phyloP scores from a whole-genome alignment of 2,797 vertebrate species.

The Garrulus glandarius region DNA sequence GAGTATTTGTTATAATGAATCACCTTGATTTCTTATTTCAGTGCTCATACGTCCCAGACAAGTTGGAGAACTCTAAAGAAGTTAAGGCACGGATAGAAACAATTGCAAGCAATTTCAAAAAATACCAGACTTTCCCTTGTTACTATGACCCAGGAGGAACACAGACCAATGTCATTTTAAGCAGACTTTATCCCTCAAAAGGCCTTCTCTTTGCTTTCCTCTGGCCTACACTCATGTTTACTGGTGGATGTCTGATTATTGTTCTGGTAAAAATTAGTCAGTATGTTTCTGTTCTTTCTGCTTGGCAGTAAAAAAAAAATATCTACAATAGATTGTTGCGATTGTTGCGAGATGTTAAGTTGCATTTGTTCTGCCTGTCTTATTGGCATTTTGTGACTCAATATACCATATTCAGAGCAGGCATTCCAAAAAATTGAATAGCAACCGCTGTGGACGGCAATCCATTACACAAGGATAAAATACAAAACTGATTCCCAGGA shows the following conservation, averaged over 20 bases:
- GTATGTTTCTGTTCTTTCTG: conserved; percentile 73
- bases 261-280: conserved; percentile 77
- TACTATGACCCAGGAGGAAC: conserved; percentile 59
- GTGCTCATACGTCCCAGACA: conserved; percentile 74
- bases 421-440: neutral
- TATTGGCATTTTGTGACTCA: neutral
- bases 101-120: conserved; percentile 64
- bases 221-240: conserved; percentile 76
- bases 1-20: neutral
- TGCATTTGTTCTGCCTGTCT: neutral
- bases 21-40: conserved; percentile 36
- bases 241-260: conserved; percentile 72
- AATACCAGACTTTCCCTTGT: conserved; percentile 60
- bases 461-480: neutral
- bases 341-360: neutral
- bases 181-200: conserved; percentile 60
- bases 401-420: neutral
- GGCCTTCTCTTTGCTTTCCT: conserved; percentile 65
- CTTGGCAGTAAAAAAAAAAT: conserved; percentile 53
- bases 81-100: conserved; percentile 59
- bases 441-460: neutral
- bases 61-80: conserved; percentile 50
- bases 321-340: neutral
- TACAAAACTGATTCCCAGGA: neutral
- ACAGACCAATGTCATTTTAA: conserved; percentile 57